Evolutionary conservation across 2,797 vertebrate species (phyloP), one percentile per base, ranked within the genome.

Genomic region (Enteromius trimaculatus): DNA sequence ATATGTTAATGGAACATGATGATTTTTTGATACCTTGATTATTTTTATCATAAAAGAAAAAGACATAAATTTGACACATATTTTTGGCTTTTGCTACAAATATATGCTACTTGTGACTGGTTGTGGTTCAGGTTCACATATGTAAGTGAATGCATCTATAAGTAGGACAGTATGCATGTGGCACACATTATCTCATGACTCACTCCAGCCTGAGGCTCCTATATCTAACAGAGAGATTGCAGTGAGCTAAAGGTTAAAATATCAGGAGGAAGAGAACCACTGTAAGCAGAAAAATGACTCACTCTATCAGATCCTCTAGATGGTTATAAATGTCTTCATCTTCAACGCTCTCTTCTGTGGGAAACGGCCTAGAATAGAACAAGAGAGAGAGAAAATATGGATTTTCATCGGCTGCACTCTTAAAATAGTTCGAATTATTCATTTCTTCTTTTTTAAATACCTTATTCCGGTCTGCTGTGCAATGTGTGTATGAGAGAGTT

Each of bases 251-350:
- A 34, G 26, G 26, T 49, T 72, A 6, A 23, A 49, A 64, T 19
- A 64, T 62, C 39, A 31, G 44, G 53, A 66, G 44, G 29, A 51
- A 51, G 44, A 34, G 26, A 31, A 80, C 21, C 64, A 65, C 19
- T 16, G 81, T 29, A 44, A 23, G 34, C 31, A 37, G 14, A 47
- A 47, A 55, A 3, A 62, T 26, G 3, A 95, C 97, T 0, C 96
- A 99, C 98, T 99, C 98, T 86, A 99, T 96, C 60, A 99, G 93
- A 90, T 99, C 98, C 81, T 97, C 97, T 87, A 99, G 94, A 90
- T 95, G 92, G 94, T 98, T 99, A 93, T 99, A 99, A 90, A 99
- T 92, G 77, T 98, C 97, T 76, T 98, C 97, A 80, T 98, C 96
- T 66, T 96, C 94, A 69, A 98, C 70, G 0, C 95, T 97, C 86